Evolutionary conservation across 2,888 invertebrate genomes (phyloP).

Genomic region (Elmis aenea): DNA sequence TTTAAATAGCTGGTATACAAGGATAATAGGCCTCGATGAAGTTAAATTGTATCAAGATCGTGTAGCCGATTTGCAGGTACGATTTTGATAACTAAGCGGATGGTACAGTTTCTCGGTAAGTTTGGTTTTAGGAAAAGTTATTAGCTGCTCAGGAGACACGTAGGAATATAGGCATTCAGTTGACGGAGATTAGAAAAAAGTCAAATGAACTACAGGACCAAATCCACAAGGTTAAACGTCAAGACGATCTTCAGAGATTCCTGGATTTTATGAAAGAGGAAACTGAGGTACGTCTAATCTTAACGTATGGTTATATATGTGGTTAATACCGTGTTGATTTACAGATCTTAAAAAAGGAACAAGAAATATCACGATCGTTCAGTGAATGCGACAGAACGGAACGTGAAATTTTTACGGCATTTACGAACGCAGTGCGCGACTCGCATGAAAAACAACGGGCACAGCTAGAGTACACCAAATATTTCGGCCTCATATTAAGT

Average conservation of each 20-base stretch:
- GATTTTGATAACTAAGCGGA: constrained; percentile 3
- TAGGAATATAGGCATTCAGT: constrained; percentile 56
- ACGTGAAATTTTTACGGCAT: constrained; percentile 64
- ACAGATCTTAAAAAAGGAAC: constrained; percentile 59
- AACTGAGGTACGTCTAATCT: constrained; percentile 48
- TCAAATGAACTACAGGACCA: constrained; percentile 70
- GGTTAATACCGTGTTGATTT: constrained; percentile 7
- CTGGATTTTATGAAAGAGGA: constrained; percentile 68
- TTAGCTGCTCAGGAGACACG: constrained; percentile 61
- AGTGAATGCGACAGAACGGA: constrained; percentile 67
- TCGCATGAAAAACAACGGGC: constrained; percentile 80
- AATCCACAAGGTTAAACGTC: constrained; percentile 70
- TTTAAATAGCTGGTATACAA: constrained; percentile 61
- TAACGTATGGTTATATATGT: background rate
- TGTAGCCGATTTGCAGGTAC: constrained; percentile 64
- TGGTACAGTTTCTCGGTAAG: background rate
- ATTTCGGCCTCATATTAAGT: constrained; percentile 55
- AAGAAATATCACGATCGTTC: constrained; percentile 57
- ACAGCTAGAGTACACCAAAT: constrained; percentile 78
- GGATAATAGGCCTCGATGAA: constrained; percentile 72
- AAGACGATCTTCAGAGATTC: constrained; percentile 64
- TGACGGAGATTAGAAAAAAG: constrained; percentile 57
- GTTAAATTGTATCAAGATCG: constrained; percentile 69
- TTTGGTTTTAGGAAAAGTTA: constrained; percentile 54
- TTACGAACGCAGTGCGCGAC: constrained; percentile 71